Evolutionary conservation across 2,888 invertebrate species (phyloP), one percentile per base, ranked within the genome.

Genomic region (Helleia helle): DNA sequence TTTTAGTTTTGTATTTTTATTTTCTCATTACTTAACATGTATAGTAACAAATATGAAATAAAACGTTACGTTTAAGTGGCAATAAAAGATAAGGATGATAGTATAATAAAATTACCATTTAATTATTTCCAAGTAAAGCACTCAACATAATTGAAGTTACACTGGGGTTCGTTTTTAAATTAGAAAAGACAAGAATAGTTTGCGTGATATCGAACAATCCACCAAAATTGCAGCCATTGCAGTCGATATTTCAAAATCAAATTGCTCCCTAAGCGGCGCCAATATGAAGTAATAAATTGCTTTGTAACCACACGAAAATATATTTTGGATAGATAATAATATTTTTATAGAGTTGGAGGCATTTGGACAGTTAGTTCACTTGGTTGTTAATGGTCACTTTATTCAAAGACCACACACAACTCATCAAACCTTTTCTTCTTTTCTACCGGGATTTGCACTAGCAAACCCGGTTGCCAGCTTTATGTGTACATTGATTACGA

Each of bases 171-270:
- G 50, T 55, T 56, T 52, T 50, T 42, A 46, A 43, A 51, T 53
- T 41, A 48, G 45, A 43, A 22, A 49, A 41, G 43, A 40, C 50
- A 51, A 54, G 39, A 51, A 51, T 51, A 34, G 40, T 37, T 51
- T 45, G 42, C 43, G 50, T 46, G 52, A 62, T 40, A 41, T 34
- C 41, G 42, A 37, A 38, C 45, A 36, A 36, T 46, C 40, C 41
- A 38, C 34, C 42, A 17, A 47, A 47, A 65, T 62, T 59, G 61
- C 56, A 49, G 44, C 46, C 55, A 55, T 56, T 56, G 52, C 56
- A 56, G 58, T 58, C 65, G 56, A 66, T 70, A 71, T 66, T 68
- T 69, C 67, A 67, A 66, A 68, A 69, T 67, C 68, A 59, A 65
- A 68, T 66, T 54, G 65, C 52, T 58, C 58, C 60, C 59, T 45